These are phyloP conservation scores for Rattus rattus DNA, from an alignment of 2,113 vertebrate species.

Conservation along the genomic window DNA sequence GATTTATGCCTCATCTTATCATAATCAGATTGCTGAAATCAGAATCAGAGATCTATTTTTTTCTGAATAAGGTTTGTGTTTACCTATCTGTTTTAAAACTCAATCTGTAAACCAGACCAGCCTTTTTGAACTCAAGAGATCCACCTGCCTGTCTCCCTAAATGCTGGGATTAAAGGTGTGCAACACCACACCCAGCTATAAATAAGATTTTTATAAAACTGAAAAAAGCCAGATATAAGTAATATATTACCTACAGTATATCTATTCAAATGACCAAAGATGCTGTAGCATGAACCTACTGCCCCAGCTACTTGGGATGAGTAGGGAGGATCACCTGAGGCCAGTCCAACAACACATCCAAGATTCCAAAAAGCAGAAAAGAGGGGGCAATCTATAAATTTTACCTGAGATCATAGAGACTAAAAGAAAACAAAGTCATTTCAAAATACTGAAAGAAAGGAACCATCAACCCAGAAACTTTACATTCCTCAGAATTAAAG, in stretches of 20 bases:
- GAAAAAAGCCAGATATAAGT: neutral
- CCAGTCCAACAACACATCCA: neutral
- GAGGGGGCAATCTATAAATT: neutral
- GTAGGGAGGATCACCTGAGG: neutral
- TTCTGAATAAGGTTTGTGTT: neutral
- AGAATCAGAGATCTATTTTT: neutral
- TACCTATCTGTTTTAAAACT: neutral
- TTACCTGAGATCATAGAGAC: neutral
- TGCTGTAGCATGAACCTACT: neutral
- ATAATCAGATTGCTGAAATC: neutral
- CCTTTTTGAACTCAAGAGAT: neutral
- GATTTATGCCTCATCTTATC: neutral
- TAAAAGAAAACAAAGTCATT: neutral
- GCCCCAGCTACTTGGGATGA: neutral
- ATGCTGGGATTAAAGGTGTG: neutral
- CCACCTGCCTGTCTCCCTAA: neutral
- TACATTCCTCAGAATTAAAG: neutral
- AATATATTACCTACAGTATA: neutral
- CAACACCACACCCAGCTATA: neutral
- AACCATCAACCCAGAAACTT: neutral
- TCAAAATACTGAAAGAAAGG: neutral
- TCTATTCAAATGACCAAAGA: neutral
- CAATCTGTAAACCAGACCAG: neutral
- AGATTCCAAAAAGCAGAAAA: neutral
- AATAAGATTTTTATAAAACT: neutral